These are phyloP conservation scores for Camelus dromedarius DNA, from an alignment of 2,113 vertebrate species.

Conservation along the genomic window DNA sequence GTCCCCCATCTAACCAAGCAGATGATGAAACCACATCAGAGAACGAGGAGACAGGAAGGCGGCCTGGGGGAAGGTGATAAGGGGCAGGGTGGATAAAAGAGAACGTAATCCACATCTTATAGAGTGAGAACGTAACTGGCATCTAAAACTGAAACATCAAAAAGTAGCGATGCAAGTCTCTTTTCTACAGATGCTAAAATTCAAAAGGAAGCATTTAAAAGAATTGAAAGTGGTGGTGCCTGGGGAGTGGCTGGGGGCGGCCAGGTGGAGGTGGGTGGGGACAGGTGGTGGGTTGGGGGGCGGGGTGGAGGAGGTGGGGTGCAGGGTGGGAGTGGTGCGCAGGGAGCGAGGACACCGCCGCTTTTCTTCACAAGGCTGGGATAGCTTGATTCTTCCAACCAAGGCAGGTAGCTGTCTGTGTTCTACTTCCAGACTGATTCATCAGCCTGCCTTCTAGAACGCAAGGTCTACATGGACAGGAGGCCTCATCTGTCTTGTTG, in stretches of 20 bases:
- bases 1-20: neutral
- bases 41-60: neutral
- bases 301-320: neutral
- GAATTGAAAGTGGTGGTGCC: neutral
- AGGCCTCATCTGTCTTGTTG: neutral
- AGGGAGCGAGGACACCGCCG: neutral
- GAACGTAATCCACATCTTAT: neutral
- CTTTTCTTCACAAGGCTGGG: neutral
- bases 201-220: neutral
- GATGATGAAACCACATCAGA: neutral
- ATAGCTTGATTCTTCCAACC: neutral
- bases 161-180: neutral
- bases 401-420: accelerated
- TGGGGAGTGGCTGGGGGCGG: neutral
- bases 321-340: no score
- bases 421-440: neutral
- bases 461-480: neutral
- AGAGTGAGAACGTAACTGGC: neutral
- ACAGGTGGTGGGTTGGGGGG: neutral
- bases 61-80: neutral
- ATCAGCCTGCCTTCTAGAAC: neutral
- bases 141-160: neutral
- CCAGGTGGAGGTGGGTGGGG: neutral
- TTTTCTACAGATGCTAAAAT: neutral
- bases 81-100: neutral